These are phyloP conservation scores for Amblyopsis rosae DNA, from an alignment of 2,113 vertebrate species.

Conservation along the genomic window DNA sequence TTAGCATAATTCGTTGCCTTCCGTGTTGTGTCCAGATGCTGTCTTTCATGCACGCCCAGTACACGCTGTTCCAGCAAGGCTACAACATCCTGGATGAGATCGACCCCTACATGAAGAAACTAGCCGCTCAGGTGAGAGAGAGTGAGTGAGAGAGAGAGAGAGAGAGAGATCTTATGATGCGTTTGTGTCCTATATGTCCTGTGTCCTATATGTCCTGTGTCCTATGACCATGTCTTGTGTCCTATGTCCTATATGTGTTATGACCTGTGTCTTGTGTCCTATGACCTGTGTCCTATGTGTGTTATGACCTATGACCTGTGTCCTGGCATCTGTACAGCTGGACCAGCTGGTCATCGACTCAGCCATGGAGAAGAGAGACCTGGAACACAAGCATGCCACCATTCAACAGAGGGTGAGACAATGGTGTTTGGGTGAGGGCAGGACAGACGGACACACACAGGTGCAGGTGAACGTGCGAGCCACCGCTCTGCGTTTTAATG, in stretches of 20 bases:
- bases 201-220: slow-evolving; percentile 2
- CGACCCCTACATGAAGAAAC: slow-evolving; percentile 93
- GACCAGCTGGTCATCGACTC: slow-evolving; percentile 96
- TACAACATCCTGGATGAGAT: slow-evolving; percentile 93
- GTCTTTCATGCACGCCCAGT: slow-evolving; percentile 96
- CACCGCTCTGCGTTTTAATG: no score
- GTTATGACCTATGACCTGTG: no score
- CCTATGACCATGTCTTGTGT: no score
- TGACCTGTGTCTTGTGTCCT: neutral
- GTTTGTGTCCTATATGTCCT: slow-evolving; percentile 7
- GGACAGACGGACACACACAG: no score
- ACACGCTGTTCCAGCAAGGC: slow-evolving; percentile 96
- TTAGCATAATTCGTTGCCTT: neutral
- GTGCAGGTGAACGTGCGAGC: no score
- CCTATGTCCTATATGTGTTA: neutral
- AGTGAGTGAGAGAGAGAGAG: neutral
- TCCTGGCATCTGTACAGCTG: slow-evolving; percentile 74
- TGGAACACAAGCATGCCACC: slow-evolving; percentile 94
- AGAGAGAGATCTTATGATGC: neutral
- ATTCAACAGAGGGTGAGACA: slow-evolving; percentile 92
- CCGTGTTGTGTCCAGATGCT: slow-evolving; percentile 82
- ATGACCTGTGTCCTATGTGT: slow-evolving; percentile 16
- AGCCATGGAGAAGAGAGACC: slow-evolving; percentile 91
- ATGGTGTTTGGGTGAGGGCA: neutral
- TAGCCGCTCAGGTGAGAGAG: slow-evolving; percentile 85